Evolutionary conservation across 2,113 vertebrate species (phyloP), one percentile per base, ranked within the genome.

Genomic region (Butorides virescens): DNA sequence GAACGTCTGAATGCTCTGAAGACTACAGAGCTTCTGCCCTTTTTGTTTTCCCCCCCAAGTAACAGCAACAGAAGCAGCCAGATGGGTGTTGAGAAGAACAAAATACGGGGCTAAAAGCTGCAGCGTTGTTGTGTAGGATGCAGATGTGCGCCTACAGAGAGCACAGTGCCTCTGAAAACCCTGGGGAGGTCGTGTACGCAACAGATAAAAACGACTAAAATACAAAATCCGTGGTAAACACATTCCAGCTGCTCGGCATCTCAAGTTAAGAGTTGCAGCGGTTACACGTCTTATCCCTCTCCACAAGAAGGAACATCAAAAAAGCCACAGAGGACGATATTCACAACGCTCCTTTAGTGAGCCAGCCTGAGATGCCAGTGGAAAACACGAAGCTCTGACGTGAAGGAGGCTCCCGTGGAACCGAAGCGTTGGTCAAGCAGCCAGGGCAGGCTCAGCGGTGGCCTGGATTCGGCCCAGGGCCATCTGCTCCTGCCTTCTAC

Each of bases 401-500:
- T 11, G 50, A 27, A 75, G 36, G 79, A 86, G 34, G 63, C n/a
- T 86, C 75, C 53, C 3, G 2, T 0, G 8, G 61, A 87, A 75
- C 7, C 4, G 1, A 52, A 86, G 58, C 66, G 67, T 9, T 15
- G 4, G 34, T 5, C 30, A 46, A 68, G 75, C 21, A 49, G 47
- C 49, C 63, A 61, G 53, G 49, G 32, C 7, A 1, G 79, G 75
- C 49, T 70, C 14, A 1, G 47, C 1, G 18, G 8, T 32, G 39
- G 61, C 66, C 55, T n/a, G 71, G 56, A 27, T 1, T 27, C 1
- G 4, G 34, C 42, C 8, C 0, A 0, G 9, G 77, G 70, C 58
- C 46, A 15, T 22, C 56, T 65, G 39, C 58, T 44, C 9, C 58
- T 29, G 22, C 62, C 37, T 47, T 27, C 11, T 2, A 8, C 47